Evolutionary conservation across 2,888 invertebrate genomes (phyloP), one percentile per base, ranked within the genome.

Genomic region (Cyaniris semiargus): DNA sequence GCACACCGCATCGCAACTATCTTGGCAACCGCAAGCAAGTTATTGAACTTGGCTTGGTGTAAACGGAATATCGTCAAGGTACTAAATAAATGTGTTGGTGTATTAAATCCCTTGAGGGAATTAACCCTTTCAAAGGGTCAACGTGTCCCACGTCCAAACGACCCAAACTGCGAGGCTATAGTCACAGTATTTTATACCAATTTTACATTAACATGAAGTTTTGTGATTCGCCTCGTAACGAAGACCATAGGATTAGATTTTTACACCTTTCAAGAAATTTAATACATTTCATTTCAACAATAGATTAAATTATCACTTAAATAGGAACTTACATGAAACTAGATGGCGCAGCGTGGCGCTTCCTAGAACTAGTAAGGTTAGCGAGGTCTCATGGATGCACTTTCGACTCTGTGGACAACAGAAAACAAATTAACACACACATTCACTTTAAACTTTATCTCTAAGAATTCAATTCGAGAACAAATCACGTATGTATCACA

Each of bases 371-470:
- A 81, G 80, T 53, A 84, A 81, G 84, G 82, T 86, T 88, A 90
- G 85, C 84, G 85, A 82, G 85, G 87, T 89, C 84, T 89, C 91
- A 92, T 92, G 87, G 88, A 90, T 87, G 85, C 87, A 89, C 87
- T 85, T 78, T 81, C 82, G 86, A 86, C 86, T 85, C 90, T 91
- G 90, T 78, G 83, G 80, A 87, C 87, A 89, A 90, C 60, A 79
- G 82, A 81, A 76, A 78, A 56, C 70, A 38, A 70, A 75, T 75
- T 70, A 78, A 76, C 21, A 60, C 34, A 76, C 58, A 75, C 34
- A 48, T 74, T 13, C 74, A 66, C 38, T 38, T 38, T 38, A 10
- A 7, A 21, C 3, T 58, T 8, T 8, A 66, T 27, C 23, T 66
- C 5, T 23, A 27, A 23, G 27, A 56, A n/a, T 56, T 7, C 18